A percentile compares a stretch with the other conserved stretches of the same genome.
Evolutionary conservation across 2,113 vertebrate genomes (phyloP).

Genomic region (Misgurnus anguillicaudatus): DNA sequence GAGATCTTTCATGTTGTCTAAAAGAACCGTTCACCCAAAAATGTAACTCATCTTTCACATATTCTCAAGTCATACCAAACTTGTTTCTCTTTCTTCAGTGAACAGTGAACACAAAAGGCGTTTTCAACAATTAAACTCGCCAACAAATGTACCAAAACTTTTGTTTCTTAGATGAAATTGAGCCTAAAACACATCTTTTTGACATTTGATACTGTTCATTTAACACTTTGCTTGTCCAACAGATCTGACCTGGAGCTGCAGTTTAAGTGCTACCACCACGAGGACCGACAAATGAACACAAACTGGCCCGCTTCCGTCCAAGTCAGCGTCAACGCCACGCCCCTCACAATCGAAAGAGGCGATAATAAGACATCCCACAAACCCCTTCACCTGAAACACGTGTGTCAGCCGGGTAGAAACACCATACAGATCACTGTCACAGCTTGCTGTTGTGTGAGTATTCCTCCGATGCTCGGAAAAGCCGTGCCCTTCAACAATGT

Average conservation of each 20-base stretch:
- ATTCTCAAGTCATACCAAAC: too few relatives aligned
- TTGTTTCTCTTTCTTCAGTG: too few relatives aligned
- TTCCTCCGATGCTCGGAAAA: slow-evolving; percentile 6
- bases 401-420: slow-evolving; percentile 97
- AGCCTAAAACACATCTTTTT: too few relatives aligned
- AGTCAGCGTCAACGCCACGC: slow-evolving; percentile 98
- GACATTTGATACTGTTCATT: too few relatives aligned
- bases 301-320: slow-evolving; percentile 99
- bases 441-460: slow-evolving; percentile 97
- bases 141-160: too few relatives aligned
- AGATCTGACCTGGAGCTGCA: slow-evolving; percentile 98
- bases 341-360: slow-evolving; percentile 95
- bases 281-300: slow-evolving; percentile 99
- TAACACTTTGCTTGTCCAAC: background rate
- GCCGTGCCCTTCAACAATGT: slow-evolving; percentile 27
- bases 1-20: too few relatives aligned
- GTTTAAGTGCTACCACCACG: slow-evolving; percentile 99
- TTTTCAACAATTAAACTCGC: too few relatives aligned
- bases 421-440: slow-evolving; percentile 99
- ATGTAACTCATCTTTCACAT: background rate
- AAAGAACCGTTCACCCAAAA: too few relatives aligned
- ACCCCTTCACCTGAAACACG: slow-evolving; percentile 96
- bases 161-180: too few relatives aligned
- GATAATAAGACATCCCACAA: slow-evolving; percentile 99
- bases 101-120: too few relatives aligned